These are phyloP conservation scores for Ascidia mentula DNA, from an alignment of 23 tunicate species.

Conservation along the genomic window DNA sequence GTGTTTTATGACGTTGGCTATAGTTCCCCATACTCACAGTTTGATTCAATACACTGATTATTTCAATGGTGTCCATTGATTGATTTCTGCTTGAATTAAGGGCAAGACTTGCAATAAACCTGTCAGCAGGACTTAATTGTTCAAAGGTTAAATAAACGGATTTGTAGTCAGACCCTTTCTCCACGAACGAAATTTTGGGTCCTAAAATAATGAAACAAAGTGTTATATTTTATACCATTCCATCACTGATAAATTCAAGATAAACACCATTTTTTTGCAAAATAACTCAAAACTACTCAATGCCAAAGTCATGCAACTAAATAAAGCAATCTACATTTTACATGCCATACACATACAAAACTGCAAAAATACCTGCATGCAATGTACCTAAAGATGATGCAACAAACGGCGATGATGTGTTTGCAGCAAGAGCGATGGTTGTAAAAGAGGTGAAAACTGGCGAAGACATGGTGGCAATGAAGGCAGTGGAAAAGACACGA, in stretches of 20 bases:
- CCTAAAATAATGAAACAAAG: background rate
- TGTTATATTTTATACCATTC: background rate
- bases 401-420: background rate
- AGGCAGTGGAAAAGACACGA: background rate
- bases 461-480: background rate
- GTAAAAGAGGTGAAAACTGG: background rate
- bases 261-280: too few species aligned
- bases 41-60: background rate
- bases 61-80: background rate
- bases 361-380: slow-evolving; percentile 2
- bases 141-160: background rate
- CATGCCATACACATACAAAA: too few species aligned
- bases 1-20: too few species aligned
- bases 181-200: background rate
- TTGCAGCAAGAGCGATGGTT: background rate
- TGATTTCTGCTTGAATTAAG: background rate
- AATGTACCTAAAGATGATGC: background rate
- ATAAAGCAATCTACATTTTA: background rate
- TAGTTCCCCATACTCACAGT: background rate
- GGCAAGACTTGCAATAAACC: background rate
- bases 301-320: background rate
- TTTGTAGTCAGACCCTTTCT: slow-evolving; percentile 7
- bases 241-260: too few species aligned
- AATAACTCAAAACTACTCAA: background rate
- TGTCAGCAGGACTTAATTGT: background rate